Percentiles rank a stretch among this genome's conserved stretches.
phyloP scores from a whole-genome alignment of 2,888 invertebrate species.

The Drosophila percnosoma region DNA sequence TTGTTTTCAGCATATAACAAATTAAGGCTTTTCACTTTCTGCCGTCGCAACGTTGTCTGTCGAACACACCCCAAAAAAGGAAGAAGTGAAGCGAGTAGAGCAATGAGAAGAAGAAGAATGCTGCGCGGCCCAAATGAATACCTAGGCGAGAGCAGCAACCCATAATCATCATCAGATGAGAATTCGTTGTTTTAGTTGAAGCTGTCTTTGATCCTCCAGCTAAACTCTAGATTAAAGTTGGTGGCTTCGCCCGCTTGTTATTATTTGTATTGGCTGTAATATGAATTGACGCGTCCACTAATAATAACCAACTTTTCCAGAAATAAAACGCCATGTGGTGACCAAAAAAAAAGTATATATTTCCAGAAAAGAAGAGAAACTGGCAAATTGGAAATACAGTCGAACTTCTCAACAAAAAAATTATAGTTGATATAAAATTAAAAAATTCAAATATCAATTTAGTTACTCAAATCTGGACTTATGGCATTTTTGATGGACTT shows the following conservation, averaged over 20 bases:
- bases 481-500: background rate
- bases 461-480: background rate
- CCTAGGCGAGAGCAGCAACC: slow-evolving; percentile 66
- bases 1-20: slow-evolving; percentile 64
- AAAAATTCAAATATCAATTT: background rate
- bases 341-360: slow-evolving; percentile 25
- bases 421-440: background rate
- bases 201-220: slow-evolving; percentile 40
- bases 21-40: slow-evolving; percentile 82
- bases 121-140: slow-evolving; percentile 76
- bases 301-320: slow-evolving; percentile 62
- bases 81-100: slow-evolving; percentile 7
- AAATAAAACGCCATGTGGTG: slow-evolving; percentile 28
- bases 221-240: slow-evolving; percentile 12
- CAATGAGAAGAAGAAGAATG: slow-evolving; percentile 40
- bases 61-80: slow-evolving; percentile 67
- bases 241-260: slow-evolving; percentile 45
- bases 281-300: slow-evolving; percentile 77
- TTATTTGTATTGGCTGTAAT: slow-evolving; percentile 78
- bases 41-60: slow-evolving; percentile 49
- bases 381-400: slow-evolving; percentile 64
- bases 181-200: slow-evolving; percentile 10
- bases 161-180: slow-evolving; percentile 73
- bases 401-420: background rate
- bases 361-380: slow-evolving; percentile 34